These are phyloP conservation scores for Heteractis magnifica DNA, from an alignment of 92 coral and sea anemone genomes.

Conservation along the genomic window DNA sequence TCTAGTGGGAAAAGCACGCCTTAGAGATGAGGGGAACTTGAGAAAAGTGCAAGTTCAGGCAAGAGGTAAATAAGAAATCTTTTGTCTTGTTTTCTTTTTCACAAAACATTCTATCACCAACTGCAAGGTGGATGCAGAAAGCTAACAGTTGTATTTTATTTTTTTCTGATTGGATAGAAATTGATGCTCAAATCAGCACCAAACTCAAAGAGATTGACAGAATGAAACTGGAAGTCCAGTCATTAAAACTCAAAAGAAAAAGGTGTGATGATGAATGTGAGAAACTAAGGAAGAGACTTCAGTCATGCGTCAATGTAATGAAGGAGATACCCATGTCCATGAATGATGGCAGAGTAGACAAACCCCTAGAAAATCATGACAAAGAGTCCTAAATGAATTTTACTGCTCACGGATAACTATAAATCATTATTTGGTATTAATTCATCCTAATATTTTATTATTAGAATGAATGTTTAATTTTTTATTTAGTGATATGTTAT, in stretches of 20 bases:
- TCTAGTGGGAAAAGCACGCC: slow-evolving; percentile 85
- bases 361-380: slow-evolving; percentile 3
- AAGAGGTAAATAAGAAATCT: slow-evolving; percentile 52
- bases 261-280: slow-evolving; percentile 88
- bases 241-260: slow-evolving; percentile 78
- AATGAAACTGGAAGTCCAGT: slow-evolving; percentile 86
- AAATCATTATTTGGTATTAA: neutral
- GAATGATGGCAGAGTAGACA: slow-evolving; percentile 23
- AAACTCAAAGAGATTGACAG: slow-evolving; percentile 87
- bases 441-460: neutral
- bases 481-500: too few relatives aligned
- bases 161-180: slow-evolving; percentile 44
- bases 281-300: slow-evolving; percentile 79
- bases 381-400: neutral
- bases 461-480: neutral
- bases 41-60: slow-evolving; percentile 85
- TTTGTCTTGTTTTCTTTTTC: neutral
- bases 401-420: neutral
- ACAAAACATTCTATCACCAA: neutral
- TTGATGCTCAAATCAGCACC: slow-evolving; percentile 82
- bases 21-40: slow-evolving; percentile 88
- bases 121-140: too few relatives aligned
- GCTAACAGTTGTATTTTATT: neutral
- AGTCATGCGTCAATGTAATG: slow-evolving; percentile 88
- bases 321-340: slow-evolving; percentile 68